Evolutionary conservation across 2,888 invertebrate species (phyloP).

Genomic region (Orthonevra nobilis): DNA sequence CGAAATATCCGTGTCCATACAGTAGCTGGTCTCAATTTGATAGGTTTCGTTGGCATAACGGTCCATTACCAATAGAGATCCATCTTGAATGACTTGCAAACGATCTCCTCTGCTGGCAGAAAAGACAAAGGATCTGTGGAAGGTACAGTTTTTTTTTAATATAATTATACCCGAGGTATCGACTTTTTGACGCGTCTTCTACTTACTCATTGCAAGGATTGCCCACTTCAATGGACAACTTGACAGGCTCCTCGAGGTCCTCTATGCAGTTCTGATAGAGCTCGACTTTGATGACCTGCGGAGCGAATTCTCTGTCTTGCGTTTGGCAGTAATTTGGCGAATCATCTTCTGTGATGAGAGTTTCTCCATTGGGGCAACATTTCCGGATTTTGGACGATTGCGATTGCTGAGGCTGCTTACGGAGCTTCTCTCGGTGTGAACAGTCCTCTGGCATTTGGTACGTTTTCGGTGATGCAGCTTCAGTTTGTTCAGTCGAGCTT

Average conservation of each 20-base stretch:
- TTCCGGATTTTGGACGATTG: slow-evolving; percentile 80
- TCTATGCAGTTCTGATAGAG: slow-evolving; percentile 79
- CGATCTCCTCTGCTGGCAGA: slow-evolving; percentile 74
- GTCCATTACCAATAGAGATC: slow-evolving; percentile 77
- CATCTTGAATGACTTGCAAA: slow-evolving; percentile 78
- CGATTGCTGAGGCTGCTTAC: slow-evolving; percentile 73
- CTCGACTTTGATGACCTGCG: slow-evolving; percentile 75
- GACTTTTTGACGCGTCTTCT: not conserved
- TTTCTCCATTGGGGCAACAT: slow-evolving; percentile 78
- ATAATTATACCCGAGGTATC: not conserved
- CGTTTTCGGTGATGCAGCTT: not conserved
- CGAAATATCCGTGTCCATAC: slow-evolving; percentile 76
- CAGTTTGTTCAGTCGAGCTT: not conserved
- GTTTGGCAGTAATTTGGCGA: slow-evolving; percentile 56
- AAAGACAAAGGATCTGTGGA: slow-evolving; percentile 73
- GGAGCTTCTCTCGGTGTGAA: slow-evolving; percentile 74
- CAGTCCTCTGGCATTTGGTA: slow-evolving; percentile 71
- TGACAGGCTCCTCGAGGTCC: slow-evolving; percentile 75
- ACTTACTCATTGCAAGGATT: slow-evolving; percentile 79
- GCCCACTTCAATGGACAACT: slow-evolving; percentile 75
- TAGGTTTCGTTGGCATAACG: slow-evolving; percentile 76
- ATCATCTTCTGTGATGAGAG: slow-evolving; percentile 74
- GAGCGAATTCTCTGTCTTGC: slow-evolving; percentile 60
- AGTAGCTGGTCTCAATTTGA: slow-evolving; percentile 76
- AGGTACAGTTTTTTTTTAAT: slow-evolving; percentile 67